Evolutionary conservation across 2,797 vertebrate genomes (phyloP), one percentile per base, ranked within the genome.

Genomic region (Tympanoctomys barrerae): DNA sequence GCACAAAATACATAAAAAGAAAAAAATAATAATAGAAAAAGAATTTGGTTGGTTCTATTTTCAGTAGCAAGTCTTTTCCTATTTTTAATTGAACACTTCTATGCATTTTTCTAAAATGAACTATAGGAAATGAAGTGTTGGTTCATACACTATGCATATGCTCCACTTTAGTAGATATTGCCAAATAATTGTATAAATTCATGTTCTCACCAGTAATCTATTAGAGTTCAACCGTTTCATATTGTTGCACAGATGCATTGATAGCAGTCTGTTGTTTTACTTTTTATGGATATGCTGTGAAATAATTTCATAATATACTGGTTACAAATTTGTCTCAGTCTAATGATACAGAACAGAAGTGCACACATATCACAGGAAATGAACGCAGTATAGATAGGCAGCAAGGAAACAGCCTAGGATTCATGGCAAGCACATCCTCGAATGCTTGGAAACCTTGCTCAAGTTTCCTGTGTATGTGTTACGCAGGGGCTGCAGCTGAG

Each of bases 31-130:
- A 5, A 42, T 42, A 42, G 42, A 42, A 2, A 84, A 33, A 88
- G 46, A 0, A 31, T n/a, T 18, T 62, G 10, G 42, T 87, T 80
- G 28, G 18, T 2, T 4, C 1, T 19, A 52, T 85, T 87, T 88
- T 75, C 16, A 96, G 81, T 85, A 96, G 26, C 61, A 52, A 39
- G 28, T 89, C 49, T 82, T 46, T n/a, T 52, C 80, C 79, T 7
- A 52, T 88, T 46, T 61, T 82, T 92, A 46, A 61, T 21, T 39
- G 13, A 85, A 12, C 3, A 62, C 7, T 9, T 59, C 16, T 18
- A 68, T 61, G 33, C 1, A 42, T 81, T 78, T 42, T 64, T 86
- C 21, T 81, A 3, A 4, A 70, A 19, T 84, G 71, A 86, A 66
- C 64, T 64, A 1, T 7, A 52, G 21, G 31, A 85, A 46, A 82